Conservation (phyloP, 1,140 invertebrate species). For the Hypothenemus hampei region DNA sequence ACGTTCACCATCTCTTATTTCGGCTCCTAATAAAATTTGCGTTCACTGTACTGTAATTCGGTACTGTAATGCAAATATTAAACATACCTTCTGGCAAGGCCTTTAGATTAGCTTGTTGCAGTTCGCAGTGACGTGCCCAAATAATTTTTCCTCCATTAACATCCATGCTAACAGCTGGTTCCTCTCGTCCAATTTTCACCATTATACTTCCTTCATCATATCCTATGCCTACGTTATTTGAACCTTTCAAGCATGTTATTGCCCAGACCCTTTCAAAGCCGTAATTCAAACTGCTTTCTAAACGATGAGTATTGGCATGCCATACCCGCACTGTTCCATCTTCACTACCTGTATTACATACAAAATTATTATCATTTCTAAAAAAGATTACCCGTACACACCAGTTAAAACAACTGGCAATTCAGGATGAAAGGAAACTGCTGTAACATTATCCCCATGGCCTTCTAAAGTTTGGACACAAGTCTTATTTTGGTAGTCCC, state of each 20-base stretch:
- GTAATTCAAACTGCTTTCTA: conserved; percentile 97
- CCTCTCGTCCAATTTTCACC: conserved; percentile 95
- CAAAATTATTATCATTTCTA: background rate
- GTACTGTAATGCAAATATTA: background rate
- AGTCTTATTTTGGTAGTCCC: conserved; percentile 99
- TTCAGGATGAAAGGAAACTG: conserved; percentile 94
- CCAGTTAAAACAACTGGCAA: conserved; percentile 90
- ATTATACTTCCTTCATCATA: conserved; percentile 97
- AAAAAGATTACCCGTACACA: too few species aligned
- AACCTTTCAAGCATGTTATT: conserved; percentile 90
- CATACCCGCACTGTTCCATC: conserved; percentile 95
- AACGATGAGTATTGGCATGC: conserved; percentile 95
- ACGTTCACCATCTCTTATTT: conserved; percentile 87
- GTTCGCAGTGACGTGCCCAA: conserved; percentile 96
- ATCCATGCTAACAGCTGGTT: conserved; percentile 99
- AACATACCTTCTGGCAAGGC: conserved; percentile 63
- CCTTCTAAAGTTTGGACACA: conserved; percentile 98
- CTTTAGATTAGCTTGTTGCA: conserved; percentile 96
- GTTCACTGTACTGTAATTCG: background rate
- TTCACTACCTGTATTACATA: conserved; percentile 79
- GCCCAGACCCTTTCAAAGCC: conserved; percentile 98
- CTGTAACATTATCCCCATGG: conserved; percentile 94
- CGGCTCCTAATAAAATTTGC: conserved; percentile 49
- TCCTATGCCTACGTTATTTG: conserved; percentile 90
- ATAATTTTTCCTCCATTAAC: conserved; percentile 96